Base-by-base conservation (phyloP, 2,888 invertebrate species). In the Cremastinae sp. region DNA sequence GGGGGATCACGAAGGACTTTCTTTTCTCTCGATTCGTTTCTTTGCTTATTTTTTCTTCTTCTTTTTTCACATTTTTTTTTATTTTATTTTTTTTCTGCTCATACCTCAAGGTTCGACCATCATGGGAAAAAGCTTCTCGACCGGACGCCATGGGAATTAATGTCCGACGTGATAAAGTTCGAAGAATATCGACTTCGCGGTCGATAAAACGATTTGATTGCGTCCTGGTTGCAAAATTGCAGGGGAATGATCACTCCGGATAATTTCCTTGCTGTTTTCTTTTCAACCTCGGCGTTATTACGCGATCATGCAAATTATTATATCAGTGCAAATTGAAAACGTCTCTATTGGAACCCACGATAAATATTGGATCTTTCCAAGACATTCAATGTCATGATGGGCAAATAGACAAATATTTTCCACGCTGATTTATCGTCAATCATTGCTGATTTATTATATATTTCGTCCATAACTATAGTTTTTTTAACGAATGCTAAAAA, bases 151-250 rank as follows among this genome's bases (percentile, higher is more conserved):
- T 16, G 12, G 20, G 4, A 38, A 20, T 8, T 38, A 34, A 36
- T n/a, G 36, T 34, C 45, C 1, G 34, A 51, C 18, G 20, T 62
- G 38, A 43, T 28, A 10, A 14, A 51, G 36, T 64, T 20, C 22
- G 14, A 14, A 9, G 51, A 64, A 53, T 28, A 64, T 64, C 51
- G 51, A 51, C 49, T 20, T 18, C 51, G 51, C 38, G 51, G 64
- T 22, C 64, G 64, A 41, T 22, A 51, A 51, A 64, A 64, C 51
- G 64, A 64, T 64, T 64, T 51, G 51, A 64, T 64, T 38, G 64
- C 38, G 51, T 51, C 51, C 47, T 45, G 36, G 47, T 34, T 62
- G 45, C 36, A 34, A 34, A 16, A 16, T 62, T 34, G 18, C 12
- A 47, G 45, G 14, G 16, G 47, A 62, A 36, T 47, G 47, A 47